phyloP scores from a whole-genome alignment of 2,113 vertebrate genomes.

The Gobio gobio region DNA sequence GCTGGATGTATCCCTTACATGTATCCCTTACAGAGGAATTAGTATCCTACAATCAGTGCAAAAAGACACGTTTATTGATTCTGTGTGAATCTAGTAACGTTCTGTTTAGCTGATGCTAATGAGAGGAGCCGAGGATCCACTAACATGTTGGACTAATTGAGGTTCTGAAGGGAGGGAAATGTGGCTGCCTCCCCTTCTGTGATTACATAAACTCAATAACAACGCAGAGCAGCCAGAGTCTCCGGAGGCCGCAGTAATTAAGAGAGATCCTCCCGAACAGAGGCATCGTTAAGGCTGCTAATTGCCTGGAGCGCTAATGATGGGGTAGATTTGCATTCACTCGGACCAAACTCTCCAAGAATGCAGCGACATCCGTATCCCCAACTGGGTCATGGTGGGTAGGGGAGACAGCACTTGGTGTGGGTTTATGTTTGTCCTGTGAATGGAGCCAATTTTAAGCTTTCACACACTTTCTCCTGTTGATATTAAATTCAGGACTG shows the following conservation, averaged over 20 bases:
- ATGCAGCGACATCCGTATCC: slow-evolving; percentile 56
- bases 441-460: slow-evolving; percentile 4
- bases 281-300: slow-evolving; percentile 65
- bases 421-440: slow-evolving; percentile 32
- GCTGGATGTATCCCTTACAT: no score
- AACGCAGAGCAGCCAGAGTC: slow-evolving; percentile 52
- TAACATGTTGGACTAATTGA: slow-evolving; percentile 24
- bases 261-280: slow-evolving; percentile 65
- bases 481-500: slow-evolving; percentile 19
- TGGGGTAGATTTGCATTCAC: slow-evolving; percentile 57
- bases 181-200: slow-evolving; percentile 51
- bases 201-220: slow-evolving; percentile 61
- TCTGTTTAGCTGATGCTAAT: neutral
- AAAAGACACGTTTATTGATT: neutral
- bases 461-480: neutral
- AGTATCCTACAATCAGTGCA: neutral
- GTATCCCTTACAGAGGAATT: neutral
- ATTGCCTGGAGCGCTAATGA: slow-evolving; percentile 72
- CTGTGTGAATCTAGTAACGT: neutral
- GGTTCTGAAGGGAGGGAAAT: slow-evolving; percentile 24
- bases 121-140: neutral
- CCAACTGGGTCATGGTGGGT: slow-evolving; percentile 52
- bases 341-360: slow-evolving; percentile 65
- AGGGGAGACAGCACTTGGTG: slow-evolving; percentile 6
- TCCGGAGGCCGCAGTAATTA: slow-evolving; percentile 70